Conservation (phyloP, 2,113 vertebrate species). For the Neodon shergylaensis region DNA sequence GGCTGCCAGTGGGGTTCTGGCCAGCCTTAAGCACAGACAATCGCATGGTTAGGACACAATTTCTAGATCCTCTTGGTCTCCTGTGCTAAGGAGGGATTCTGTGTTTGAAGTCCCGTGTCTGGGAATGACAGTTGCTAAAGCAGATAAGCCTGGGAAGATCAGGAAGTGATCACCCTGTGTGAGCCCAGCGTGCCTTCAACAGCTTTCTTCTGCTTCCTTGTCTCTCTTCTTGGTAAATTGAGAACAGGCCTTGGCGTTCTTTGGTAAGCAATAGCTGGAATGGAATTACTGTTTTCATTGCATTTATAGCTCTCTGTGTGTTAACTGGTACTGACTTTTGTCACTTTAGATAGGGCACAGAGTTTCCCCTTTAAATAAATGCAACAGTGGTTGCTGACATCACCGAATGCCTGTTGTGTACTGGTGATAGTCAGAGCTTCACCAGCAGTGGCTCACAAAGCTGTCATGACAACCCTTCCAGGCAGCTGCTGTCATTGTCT, state of each 20-base stretch:
- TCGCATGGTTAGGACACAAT: neutral
- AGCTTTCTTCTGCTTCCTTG: neutral
- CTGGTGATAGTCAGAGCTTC: neutral
- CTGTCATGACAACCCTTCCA: neutral
- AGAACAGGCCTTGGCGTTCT: neutral
- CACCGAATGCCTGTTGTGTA: neutral
- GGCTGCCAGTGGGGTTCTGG: neutral
- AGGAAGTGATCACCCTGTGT: neutral
- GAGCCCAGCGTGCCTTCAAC: neutral
- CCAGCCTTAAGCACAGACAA: neutral
- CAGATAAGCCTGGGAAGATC: neutral
- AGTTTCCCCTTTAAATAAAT: conserved; percentile 48
- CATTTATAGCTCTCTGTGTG: conserved; percentile 45
- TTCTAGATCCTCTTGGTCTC: neutral
- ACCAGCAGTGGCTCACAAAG: neutral
- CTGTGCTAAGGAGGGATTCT: neutral
- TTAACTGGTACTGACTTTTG: conserved; percentile 34
- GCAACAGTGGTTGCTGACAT: neutral
- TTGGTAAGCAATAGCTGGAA: conserved; percentile 6
- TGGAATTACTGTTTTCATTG: conserved; percentile 50
- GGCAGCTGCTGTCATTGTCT: neutral
- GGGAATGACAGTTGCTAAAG: neutral
- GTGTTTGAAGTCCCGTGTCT: neutral
- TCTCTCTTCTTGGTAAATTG: conserved; percentile 31
- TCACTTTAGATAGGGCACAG: conserved; percentile 25